These are phyloP conservation scores for Galaxias olidus DNA, from an alignment of 2,797 vertebrate genomes.

Conservation along the genomic window DNA sequence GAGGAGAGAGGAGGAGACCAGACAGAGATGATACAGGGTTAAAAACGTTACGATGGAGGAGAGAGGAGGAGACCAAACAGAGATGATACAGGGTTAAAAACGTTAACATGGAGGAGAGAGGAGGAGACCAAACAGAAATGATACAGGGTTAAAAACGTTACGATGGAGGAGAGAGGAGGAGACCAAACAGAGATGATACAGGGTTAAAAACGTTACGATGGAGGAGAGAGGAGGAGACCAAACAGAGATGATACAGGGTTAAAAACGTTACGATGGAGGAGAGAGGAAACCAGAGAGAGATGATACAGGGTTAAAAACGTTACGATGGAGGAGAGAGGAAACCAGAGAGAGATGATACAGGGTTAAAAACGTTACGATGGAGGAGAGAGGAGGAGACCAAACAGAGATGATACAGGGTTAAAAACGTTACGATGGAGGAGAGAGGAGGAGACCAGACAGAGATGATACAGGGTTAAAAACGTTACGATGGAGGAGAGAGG, in stretches of 20 bases:
- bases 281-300: not conserved
- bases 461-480: too few species aligned
- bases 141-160: too few species aligned
- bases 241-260: not conserved
- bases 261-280: not conserved
- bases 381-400: constrained; percentile 17
- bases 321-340: constrained; percentile 13
- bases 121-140: not conserved
- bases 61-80: not conserved
- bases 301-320: constrained; percentile 18
- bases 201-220: not conserved
- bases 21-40: too few species aligned
- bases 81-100: not conserved
- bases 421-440: too few species aligned
- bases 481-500: too few species aligned
- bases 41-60: too few species aligned
- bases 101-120: not conserved
- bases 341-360: constrained; percentile 9
- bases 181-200: not conserved
- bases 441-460: not conserved
- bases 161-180: not conserved
- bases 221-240: not conserved
- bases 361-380: constrained; percentile 25
- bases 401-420: constrained; percentile 16
- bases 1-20: too few species aligned